Evolutionary conservation across 2,113 vertebrate species (phyloP).

Genomic region (Scatophagus argus): DNA sequence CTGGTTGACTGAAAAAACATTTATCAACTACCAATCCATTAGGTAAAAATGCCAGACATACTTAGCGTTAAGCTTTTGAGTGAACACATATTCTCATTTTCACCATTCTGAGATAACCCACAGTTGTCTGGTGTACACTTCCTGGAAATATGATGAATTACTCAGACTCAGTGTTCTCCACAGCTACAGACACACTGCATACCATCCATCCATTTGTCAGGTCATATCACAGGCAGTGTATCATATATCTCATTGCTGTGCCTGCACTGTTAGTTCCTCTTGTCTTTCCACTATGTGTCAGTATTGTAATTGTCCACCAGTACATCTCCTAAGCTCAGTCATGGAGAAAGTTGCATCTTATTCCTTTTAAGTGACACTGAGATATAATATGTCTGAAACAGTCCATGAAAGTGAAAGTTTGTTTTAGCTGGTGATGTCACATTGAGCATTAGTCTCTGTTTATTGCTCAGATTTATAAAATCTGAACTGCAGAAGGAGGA

Average conservation of each 20-base stretch:
- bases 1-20: too few species aligned
- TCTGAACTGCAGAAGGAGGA: background rate
- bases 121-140: background rate
- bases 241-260: background rate
- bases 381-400: background rate
- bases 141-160: background rate
- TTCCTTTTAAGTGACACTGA: background rate
- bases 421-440: background rate
- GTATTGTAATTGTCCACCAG: background rate
- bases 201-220: background rate
- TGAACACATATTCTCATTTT: background rate
- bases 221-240: background rate
- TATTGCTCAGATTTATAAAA: constrained; percentile 13
- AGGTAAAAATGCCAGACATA: background rate
- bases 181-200: background rate
- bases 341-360: background rate
- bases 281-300: background rate
- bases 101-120: background rate
- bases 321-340: background rate
- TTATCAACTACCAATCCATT: too few species aligned
- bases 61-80: background rate
- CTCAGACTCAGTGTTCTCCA: background rate
- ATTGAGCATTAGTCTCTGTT: constrained; percentile 10
- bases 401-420: background rate
- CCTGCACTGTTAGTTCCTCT: background rate